Evolutionary conservation across 2,797 vertebrate species (phyloP).

Genomic region (Gymnocypris eckloni): DNA sequence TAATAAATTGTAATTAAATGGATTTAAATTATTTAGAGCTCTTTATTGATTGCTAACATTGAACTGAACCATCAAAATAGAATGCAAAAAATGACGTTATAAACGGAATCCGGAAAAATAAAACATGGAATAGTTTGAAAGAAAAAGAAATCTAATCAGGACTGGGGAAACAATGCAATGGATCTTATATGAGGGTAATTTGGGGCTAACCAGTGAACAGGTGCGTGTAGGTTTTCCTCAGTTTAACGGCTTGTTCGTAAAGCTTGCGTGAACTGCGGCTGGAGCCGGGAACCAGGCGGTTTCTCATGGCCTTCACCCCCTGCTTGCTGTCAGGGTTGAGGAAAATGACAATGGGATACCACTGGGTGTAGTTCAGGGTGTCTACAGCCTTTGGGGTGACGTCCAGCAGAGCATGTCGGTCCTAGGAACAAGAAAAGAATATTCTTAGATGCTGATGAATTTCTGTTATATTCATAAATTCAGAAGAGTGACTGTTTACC

Average conservation of each 20-base stretch:
- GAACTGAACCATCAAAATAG: background rate
- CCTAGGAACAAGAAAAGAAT: conserved; percentile 70
- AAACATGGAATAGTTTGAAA: no score
- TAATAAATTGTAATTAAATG: background rate
- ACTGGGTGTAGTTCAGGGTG: conserved; percentile 97
- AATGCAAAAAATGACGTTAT: no score
- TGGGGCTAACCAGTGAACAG: conserved; percentile 88
- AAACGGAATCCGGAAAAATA: background rate
- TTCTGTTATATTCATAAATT: background rate
- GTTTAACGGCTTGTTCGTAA: conserved; percentile 91
- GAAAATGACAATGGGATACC: conserved; percentile 98
- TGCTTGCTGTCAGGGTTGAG: conserved; percentile 95
- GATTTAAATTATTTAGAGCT: background rate
- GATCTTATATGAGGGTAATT: background rate
- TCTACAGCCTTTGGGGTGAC: conserved; percentile 98
- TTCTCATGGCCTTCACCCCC: conserved; percentile 93
- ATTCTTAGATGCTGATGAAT: background rate
- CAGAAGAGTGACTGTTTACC: conserved; percentile 68
- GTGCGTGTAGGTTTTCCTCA: conserved; percentile 91
- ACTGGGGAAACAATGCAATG: background rate
- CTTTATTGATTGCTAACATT: background rate
- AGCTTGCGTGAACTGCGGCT: conserved; percentile 93
- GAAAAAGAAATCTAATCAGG: background rate
- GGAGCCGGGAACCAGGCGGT: conserved; percentile 86
- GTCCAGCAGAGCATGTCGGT: conserved; percentile 92